These are phyloP conservation scores for Synergus umbraculus DNA, from an alignment of 2,888 invertebrate species.

Conservation along the genomic window DNA sequence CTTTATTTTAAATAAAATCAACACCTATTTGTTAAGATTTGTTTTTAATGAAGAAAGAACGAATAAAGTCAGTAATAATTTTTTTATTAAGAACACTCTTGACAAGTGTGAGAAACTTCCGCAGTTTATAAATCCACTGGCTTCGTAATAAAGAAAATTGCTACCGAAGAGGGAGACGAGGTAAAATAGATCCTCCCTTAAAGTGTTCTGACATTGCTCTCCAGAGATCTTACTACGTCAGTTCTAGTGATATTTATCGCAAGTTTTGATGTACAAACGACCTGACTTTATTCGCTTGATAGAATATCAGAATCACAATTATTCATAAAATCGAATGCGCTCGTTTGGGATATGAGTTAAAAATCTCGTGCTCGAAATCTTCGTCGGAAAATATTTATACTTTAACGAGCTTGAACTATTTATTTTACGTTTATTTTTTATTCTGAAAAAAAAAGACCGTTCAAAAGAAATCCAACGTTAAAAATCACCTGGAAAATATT, in stretches of 20 bases:
- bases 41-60: background rate
- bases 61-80: background rate
- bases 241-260: background rate
- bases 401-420: too few relatives aligned
- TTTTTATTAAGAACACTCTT: conserved; percentile 15
- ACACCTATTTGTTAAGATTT: background rate
- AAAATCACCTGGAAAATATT: background rate
- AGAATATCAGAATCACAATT: background rate
- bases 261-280: background rate
- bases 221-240: background rate
- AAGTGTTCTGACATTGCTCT: background rate
- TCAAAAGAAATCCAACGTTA: background rate
- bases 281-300: background rate
- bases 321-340: background rate
- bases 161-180: background rate
- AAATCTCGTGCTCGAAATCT: background rate
- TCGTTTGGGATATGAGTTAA: background rate
- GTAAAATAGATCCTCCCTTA: background rate
- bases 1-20: background rate
- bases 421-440: too few relatives aligned
- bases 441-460: background rate
- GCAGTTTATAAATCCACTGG: conserved; percentile 13
- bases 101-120: conserved; percentile 11
- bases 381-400: too few relatives aligned
- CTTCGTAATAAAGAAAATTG: conserved; percentile 18